A percentile compares a stretch with the other conserved stretches of the same genome.
These are phyloP conservation scores for Thalpophila matura DNA, from an alignment of 2,888 invertebrate genomes.

Conservation along the genomic window DNA sequence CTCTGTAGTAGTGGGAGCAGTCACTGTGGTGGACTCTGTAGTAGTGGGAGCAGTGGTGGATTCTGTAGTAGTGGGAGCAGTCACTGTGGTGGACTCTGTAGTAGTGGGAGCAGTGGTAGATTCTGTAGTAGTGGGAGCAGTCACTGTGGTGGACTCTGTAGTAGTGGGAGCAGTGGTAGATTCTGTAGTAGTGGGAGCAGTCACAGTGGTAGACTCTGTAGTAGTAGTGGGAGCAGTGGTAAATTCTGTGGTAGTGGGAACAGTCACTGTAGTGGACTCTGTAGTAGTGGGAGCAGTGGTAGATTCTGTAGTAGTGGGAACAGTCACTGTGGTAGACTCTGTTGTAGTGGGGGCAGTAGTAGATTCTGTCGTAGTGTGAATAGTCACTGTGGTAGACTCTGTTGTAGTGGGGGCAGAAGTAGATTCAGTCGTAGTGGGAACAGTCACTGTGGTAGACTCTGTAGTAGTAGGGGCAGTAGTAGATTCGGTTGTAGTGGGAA, in stretches of 20 bases:
- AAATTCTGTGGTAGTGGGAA: neutral
- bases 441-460: neutral
- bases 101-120: neutral
- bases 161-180: neutral
- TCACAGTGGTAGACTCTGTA: neutral
- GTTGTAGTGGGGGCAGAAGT: neutral
- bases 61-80: conserved; percentile 1
- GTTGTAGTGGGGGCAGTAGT: neutral
- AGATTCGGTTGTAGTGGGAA: neutral
- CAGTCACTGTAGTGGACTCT: neutral
- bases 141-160: neutral
- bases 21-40: conserved; percentile 5
- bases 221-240: neutral
- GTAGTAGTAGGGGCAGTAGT: conserved; percentile 5
- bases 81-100: neutral
- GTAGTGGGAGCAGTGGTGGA: neutral
- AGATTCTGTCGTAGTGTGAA: neutral
- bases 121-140: neutral
- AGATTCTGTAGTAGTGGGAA: neutral
- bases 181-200: neutral
- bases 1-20: neutral
- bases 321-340: neutral
- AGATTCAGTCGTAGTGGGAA: neutral
- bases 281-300: neutral
- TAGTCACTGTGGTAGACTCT: conserved; percentile 2